These are phyloP conservation scores for Garrulus glandarius DNA, from an alignment of 2,797 vertebrate species.

Conservation along the genomic window DNA sequence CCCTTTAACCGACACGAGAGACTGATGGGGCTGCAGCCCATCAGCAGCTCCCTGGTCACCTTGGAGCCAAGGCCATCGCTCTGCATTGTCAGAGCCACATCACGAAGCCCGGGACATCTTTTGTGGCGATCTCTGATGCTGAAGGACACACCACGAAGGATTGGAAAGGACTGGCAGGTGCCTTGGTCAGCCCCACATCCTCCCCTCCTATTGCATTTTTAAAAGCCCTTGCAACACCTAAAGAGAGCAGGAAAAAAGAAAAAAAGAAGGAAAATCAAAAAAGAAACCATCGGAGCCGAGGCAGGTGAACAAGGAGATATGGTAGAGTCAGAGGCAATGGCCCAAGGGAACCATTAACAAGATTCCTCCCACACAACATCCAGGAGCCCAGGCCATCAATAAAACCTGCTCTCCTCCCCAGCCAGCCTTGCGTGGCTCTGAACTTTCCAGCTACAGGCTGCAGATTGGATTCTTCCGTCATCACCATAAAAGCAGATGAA, in stretches of 20 bases:
- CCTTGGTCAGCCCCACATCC: not conserved
- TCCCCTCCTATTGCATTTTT: not conserved
- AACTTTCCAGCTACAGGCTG: constrained; percentile 8
- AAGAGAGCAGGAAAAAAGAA: not conserved
- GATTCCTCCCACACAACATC: constrained; percentile 33
- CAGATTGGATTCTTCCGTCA: constrained; percentile 43
- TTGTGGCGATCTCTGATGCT: fast-evolving
- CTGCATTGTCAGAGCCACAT: not conserved
- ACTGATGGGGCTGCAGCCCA: not conserved
- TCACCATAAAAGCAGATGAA: constrained; percentile 34
- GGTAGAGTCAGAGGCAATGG: not conserved
- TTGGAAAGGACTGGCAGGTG: not conserved
- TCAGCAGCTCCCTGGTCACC: not conserved
- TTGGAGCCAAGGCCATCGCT: not conserved
- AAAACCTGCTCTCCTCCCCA: constrained; percentile 10
- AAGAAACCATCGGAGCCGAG: fast-evolving
- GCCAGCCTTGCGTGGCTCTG: not conserved
- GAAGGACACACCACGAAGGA: not conserved
- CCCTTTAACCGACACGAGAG: not conserved
- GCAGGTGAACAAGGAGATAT: not conserved
- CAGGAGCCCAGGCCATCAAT: constrained; percentile 15
- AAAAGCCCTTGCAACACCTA: not conserved
- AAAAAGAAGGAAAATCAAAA: not conserved
- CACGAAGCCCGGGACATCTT: not conserved
- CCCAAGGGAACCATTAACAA: constrained; percentile 36